Evolutionary conservation across 2,888 invertebrate species (phyloP).

Genomic region (Polydrusus cervinus): DNA sequence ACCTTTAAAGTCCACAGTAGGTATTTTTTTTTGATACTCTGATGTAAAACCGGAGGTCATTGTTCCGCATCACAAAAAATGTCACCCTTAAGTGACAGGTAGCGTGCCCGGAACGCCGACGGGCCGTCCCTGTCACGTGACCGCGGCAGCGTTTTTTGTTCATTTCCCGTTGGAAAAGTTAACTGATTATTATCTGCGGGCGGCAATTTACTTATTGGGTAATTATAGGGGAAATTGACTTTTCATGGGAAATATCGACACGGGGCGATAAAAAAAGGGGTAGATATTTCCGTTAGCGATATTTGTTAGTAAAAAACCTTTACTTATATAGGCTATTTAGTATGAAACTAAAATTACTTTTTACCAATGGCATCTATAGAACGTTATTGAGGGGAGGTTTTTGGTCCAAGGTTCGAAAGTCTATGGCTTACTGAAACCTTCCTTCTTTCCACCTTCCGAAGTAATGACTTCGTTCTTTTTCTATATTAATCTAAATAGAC

Average conservation of each 20-base stretch:
- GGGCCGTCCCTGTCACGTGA: constrained; percentile 47
- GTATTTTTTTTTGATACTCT: too few species aligned
- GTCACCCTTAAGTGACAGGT: constrained; percentile 50
- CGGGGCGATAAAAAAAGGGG: constrained; percentile 7
- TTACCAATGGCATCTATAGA: too few species aligned
- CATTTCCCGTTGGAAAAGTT: constrained; percentile 53
- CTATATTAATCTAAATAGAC: too few species aligned
- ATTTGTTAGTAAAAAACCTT: neutral
- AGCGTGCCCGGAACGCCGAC: constrained; percentile 33
- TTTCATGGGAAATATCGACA: constrained; percentile 47
- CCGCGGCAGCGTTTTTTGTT: constrained; percentile 42
- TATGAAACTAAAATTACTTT: too few species aligned
- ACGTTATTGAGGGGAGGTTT: too few species aligned
- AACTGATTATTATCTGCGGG: constrained; percentile 53
- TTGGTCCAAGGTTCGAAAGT: too few species aligned
- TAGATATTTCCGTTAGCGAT: constrained; percentile 13
- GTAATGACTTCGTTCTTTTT: too few species aligned
- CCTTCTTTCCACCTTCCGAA: too few species aligned
- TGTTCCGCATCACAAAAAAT: constrained; percentile 29
- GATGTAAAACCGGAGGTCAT: constrained; percentile 4
- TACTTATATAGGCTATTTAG: too few species aligned
- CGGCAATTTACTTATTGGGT: constrained; percentile 56
- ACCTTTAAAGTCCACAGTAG: too few species aligned
- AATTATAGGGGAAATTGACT: constrained; percentile 54
- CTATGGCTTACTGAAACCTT: too few species aligned